phyloP scores from a whole-genome alignment of 2,797 vertebrate species.

The Tiaroga cobitis region DNA sequence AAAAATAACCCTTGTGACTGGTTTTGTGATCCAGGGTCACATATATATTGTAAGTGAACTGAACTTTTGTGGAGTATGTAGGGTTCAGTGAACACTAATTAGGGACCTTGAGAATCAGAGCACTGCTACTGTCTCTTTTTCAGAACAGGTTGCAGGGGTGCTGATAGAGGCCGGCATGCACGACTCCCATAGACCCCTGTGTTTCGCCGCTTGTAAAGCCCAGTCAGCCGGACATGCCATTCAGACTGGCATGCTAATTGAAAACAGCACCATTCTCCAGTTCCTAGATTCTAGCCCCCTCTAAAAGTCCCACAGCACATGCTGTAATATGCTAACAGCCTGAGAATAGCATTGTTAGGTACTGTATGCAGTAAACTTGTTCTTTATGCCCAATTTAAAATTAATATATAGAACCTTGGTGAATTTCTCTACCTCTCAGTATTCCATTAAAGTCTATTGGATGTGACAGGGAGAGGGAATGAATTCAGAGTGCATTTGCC shows the following conservation, averaged over 20 bases:
- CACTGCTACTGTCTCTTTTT: constrained; percentile 13
- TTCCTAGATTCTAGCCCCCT: constrained; percentile 68
- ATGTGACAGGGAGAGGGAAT: constrained; percentile 59
- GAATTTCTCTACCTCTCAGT: constrained; percentile 58
- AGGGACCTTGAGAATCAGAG: background rate
- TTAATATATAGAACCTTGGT: constrained; percentile 63
- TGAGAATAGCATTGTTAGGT: constrained; percentile 68
- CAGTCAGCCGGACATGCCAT: constrained; percentile 68
- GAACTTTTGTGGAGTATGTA: background rate
- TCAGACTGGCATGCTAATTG: constrained; percentile 80
- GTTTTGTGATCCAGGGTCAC: too few relatives aligned
- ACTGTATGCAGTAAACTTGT: constrained; percentile 63
- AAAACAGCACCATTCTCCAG: constrained; percentile 75
- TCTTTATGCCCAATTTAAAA: constrained; percentile 67
- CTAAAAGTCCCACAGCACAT: constrained; percentile 58
- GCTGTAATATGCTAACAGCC: constrained; percentile 62
- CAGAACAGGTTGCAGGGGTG: constrained; percentile 23
- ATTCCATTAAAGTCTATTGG: constrained; percentile 64
- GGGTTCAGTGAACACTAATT: background rate
- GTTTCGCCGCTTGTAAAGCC: constrained; percentile 71
- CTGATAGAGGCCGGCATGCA: background rate
- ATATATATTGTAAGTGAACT: background rate
- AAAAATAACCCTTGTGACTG: too few relatives aligned
- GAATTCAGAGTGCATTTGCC: constrained; percentile 62
- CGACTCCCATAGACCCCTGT: constrained; percentile 44